A percentile compares a stretch with the other conserved stretches of the same genome.
Evolutionary conservation across 1,140 invertebrate species (phyloP).

Genomic region (Tetragnatha versicolor): DNA sequence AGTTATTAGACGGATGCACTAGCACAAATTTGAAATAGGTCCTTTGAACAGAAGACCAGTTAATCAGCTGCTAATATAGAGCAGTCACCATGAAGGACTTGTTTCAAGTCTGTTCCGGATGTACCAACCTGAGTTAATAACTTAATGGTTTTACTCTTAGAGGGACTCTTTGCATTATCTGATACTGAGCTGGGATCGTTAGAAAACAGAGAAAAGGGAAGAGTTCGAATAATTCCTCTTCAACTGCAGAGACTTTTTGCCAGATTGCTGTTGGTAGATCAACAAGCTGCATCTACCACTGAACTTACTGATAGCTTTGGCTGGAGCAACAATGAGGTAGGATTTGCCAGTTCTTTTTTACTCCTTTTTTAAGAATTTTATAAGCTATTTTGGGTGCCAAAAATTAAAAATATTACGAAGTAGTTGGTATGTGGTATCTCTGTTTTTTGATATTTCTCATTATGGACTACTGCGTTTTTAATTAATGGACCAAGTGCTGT

Average conservation of each 20-base stretch:
- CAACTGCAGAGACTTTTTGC: constrained; percentile 51
- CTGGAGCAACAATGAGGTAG: constrained; percentile 52
- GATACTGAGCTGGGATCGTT: constrained; percentile 49
- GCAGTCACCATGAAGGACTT: no score
- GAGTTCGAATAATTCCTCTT: constrained; percentile 52
- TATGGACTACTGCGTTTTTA: no score
- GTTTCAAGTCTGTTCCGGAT: no score
- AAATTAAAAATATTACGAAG: no score
- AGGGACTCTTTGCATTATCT: constrained; percentile 36
- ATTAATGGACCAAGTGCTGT: no score
- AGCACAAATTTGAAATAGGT: no score
- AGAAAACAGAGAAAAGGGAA: constrained; percentile 35
- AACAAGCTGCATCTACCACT: constrained; percentile 43
- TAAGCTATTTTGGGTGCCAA: not conserved
- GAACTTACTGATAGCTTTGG: constrained; percentile 56
- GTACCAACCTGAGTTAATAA: no score
- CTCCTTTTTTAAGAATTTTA: not conserved
- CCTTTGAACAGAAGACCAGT: no score
- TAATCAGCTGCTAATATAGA: no score
- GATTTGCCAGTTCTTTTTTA: not conserved
- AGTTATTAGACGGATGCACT: no score
- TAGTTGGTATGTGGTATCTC: no score
- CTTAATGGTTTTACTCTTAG: no score
- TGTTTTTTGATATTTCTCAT: not conserved
- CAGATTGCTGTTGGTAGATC: constrained; percentile 43